Conservation (phyloP, 2,797 vertebrate genomes). For the Acanthopagrus latus region DNA sequence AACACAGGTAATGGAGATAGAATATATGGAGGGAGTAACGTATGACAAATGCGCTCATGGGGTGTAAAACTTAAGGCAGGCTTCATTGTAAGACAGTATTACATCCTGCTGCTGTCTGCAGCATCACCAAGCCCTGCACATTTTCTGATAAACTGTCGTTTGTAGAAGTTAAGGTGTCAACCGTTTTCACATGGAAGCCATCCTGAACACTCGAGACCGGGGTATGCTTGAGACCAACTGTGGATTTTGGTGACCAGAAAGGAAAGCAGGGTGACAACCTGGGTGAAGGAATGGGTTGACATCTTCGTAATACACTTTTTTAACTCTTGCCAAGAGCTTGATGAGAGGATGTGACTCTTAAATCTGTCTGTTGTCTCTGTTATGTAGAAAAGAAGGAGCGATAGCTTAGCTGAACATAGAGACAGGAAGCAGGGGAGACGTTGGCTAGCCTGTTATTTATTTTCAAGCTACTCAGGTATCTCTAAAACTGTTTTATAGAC, state of each 20-base stretch:
- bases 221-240: neutral
- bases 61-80: slow-evolving; percentile 41
- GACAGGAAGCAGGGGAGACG: too few relatives aligned
- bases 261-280: neutral
- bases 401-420: too few relatives aligned
- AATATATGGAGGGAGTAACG: slow-evolving; percentile 40
- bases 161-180: neutral
- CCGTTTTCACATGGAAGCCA: neutral
- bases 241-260: neutral
- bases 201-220: neutral
- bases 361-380: neutral
- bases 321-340: neutral
- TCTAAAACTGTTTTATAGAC: too few relatives aligned
- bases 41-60: slow-evolving; percentile 50
- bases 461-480: too few relatives aligned
- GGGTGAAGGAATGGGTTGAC: neutral
- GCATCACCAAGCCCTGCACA: neutral
- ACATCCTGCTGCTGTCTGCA: slow-evolving; percentile 4
- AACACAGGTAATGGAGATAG: slow-evolving; percentile 49
- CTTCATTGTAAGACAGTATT: slow-evolving; percentile 20
- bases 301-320: neutral
- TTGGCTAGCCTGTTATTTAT: too few relatives aligned
- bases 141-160: neutral
- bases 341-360: too few relatives aligned
- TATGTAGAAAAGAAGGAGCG: too few relatives aligned